Base-by-base conservation (phyloP, 2,888 invertebrate species). In the Dicycla oo region DNA sequence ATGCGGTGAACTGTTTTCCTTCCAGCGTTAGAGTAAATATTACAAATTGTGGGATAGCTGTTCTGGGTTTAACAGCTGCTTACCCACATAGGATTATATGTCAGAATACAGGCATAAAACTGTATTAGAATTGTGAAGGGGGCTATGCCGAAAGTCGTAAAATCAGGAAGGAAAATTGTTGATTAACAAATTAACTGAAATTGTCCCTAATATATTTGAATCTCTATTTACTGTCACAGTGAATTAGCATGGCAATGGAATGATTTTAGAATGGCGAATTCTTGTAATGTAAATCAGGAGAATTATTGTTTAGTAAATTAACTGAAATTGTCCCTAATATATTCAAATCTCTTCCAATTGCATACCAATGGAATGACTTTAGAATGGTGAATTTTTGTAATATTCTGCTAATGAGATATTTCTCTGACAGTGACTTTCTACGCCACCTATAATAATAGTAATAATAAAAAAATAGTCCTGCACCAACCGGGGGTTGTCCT, bases 1-100 rank as follows among this genome's bases (percentile, higher is more conserved):
- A 80, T 73, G 83, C 73, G 80, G 83, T 73, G 66, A 58, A 79
- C 80, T 69, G 80, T 69, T 82, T 79, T 79, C 83, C 64, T 82
- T 62, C 68, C 26, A 78, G 58, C 34, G 65, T 57, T 47, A 43
- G 15, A 73, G 73, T 60, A 83, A 83, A 83, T 83, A 79, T 80
- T 73, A 73, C 69, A 79, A 79, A 80, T 69, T 61, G 65, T 80
- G 40, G 66, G 45, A 72, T 68, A 53, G 43, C 23, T 43, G 34
- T 58, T 8, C 30, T 30, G 45, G 58, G 40, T 71, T 54, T 68
- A 15, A 54, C 56, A 40, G 40, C 20, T 53, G 20, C 30, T 54
- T 38, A 26, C 34, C 61, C 43, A 56, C 26, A 34, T 61, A 47
- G 0, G 8, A 15, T 34, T 34, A n/a, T n/a, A n/a, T n/a, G n/a